Base-by-base conservation (phyloP, 1,140 invertebrate species). In the Drosophila gunungcola region DNA sequence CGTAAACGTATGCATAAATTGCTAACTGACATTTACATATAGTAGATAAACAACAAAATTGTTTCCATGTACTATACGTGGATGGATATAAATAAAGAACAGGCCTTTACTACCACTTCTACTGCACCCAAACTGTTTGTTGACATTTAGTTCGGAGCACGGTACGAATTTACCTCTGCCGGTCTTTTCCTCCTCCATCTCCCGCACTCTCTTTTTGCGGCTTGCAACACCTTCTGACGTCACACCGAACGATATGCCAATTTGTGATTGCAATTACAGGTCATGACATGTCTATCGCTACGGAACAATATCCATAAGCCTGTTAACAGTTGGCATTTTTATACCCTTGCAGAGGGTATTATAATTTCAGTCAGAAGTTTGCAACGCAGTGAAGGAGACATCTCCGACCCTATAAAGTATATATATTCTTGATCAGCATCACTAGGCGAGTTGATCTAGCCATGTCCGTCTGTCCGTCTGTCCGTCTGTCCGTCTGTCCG, bases 1-100 rank as follows among this genome's bases (percentile, higher is more conserved):
- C 10, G 38, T 29, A 42, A 42, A 32, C 36, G 36, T 36, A 21
- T 34, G 48, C 62, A 54, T 74, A 51, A 57, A 61, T 42, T 76
- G 53, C 57, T 54, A 32, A 58, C 42, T 76, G 65, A 52, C 63
- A 69, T 56, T 68, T 70, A 49, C 63, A 70, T 48, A 64, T 13
- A 68, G 58, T 29, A 13, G 27, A 56, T 48, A 58, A 39, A 60
- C 34, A 58, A 56, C 16, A 39, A 53, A 51, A 7, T 69, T 41
- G 13, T 10, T 51, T 32, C 48, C 48, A 51, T 51, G 29, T 51
- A 51, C 29, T 34, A 25, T 54, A 43, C 27, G 56, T 36, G 38
- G 32, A 21, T 16, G 1, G 25, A 45, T 21, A 29, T 29, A 29
- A 38, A 10, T 39, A 56, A 38, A 25, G 2, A 13, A 54, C 12